A percentile compares a stretch with the other conserved stretches of the same genome.
phyloP scores from a whole-genome alignment of 2,113 vertebrate species.

The Psettodes erumei region DNA sequence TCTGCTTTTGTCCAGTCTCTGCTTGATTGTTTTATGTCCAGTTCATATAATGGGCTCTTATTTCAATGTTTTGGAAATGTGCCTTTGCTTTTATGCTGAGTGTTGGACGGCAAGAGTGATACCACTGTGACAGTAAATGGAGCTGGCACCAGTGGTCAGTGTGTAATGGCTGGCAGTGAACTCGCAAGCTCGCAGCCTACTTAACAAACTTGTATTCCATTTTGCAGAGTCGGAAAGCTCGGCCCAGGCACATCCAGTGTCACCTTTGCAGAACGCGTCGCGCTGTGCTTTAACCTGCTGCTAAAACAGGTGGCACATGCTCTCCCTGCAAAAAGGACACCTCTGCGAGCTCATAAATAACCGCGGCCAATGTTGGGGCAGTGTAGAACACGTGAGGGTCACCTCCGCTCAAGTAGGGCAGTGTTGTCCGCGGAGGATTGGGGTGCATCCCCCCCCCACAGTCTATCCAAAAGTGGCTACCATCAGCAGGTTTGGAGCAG shows the following conservation, averaged over 20 bases:
- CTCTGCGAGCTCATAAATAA: constrained; percentile 79
- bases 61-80: no score
- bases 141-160: neutral
- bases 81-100: neutral
- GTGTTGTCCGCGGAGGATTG: constrained; percentile 67
- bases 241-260: constrained; percentile 20
- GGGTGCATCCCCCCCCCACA: constrained; percentile 48
- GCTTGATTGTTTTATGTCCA: neutral
- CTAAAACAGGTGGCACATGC: constrained; percentile 69
- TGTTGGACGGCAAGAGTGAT: neutral
- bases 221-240: constrained; percentile 23
- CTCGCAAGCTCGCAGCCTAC: constrained; percentile 23
- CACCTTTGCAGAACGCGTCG: constrained; percentile 44
- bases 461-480: constrained; percentile 52
- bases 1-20: neutral
- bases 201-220: constrained; percentile 46
- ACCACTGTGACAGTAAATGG: neutral
- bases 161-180: neutral
- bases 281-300: constrained; percentile 42
- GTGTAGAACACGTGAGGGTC: constrained; percentile 77
- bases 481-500: constrained; percentile 72
- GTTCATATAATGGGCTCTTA: neutral
- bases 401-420: constrained; percentile 76
- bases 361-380: constrained; percentile 61
- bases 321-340: constrained; percentile 62